Conservation (phyloP, 2,113 vertebrate genomes). For the Melospiza melodia region DNA sequence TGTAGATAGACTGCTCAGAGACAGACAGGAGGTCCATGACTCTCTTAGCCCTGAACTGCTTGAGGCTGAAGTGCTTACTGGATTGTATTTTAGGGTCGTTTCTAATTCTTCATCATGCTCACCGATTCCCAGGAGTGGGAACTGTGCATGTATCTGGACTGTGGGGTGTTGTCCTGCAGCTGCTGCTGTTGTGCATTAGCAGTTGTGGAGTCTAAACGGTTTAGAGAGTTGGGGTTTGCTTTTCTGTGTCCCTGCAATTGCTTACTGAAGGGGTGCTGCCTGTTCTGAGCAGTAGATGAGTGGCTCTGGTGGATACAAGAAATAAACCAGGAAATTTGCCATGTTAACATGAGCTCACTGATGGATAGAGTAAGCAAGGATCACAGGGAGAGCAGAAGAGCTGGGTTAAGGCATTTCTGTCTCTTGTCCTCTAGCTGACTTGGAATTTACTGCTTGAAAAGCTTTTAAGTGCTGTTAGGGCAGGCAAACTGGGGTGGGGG, state of each 20-base stretch:
- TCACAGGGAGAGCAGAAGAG: not conserved
- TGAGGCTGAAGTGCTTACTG: not conserved
- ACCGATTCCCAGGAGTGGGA: not conserved
- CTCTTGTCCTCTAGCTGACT: not conserved
- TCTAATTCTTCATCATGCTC: not conserved
- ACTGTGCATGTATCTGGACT: not conserved
- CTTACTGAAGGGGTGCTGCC: not conserved
- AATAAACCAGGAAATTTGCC: not conserved
- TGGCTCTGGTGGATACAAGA: not conserved
- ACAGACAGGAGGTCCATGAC: not conserved
- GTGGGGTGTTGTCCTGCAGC: not conserved
- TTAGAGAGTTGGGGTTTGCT: not conserved
- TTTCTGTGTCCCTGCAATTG: not conserved
- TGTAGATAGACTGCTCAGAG: not conserved
- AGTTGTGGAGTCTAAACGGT: not conserved
- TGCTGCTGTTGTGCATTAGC: not conserved
- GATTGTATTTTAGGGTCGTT: not conserved
- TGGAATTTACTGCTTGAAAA: slow-evolving; percentile 41
- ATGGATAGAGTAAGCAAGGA: not conserved
- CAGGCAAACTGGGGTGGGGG: not conserved
- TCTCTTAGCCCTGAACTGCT: not conserved
- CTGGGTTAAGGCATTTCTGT: not conserved
- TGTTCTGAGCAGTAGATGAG: not conserved
- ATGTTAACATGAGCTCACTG: not conserved
- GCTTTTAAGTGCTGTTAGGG: not conserved